phyloP scores from a whole-genome alignment of 2,113 vertebrate genomes.

The Charadrius vociferus region DNA sequence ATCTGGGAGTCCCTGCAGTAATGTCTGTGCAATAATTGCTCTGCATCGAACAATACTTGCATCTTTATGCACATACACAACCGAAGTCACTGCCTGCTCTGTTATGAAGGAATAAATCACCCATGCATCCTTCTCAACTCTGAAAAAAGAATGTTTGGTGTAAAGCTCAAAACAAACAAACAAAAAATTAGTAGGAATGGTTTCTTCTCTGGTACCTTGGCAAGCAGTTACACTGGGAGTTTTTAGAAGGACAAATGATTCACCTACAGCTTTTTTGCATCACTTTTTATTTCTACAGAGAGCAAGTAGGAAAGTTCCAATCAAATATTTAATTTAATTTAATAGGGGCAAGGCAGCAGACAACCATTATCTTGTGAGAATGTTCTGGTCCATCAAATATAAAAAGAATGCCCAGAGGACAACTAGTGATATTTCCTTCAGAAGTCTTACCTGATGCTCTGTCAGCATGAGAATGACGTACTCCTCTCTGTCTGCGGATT shows the following conservation, averaged over 20 bases:
- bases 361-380: not conserved
- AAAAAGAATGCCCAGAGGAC: slow-evolving; percentile 11
- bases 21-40: not conserved
- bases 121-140: not conserved
- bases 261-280: not conserved
- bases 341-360: not conserved
- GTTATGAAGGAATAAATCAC: not conserved
- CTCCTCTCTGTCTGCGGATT: not conserved
- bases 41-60: not conserved
- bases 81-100: not conserved
- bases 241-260: not conserved
- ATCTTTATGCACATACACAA: not conserved
- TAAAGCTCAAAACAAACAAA: not conserved
- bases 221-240: not conserved
- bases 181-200: not conserved
- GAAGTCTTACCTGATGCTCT: not conserved
- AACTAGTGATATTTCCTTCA: not conserved
- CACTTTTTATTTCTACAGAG: not conserved
- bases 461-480: not conserved
- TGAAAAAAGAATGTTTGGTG: not conserved
- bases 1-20: not conserved
- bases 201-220: not conserved
- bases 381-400: not conserved
- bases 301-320: slow-evolving; percentile 1
- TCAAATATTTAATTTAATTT: slow-evolving; percentile 33